phyloP scores from a whole-genome alignment of 2,113 vertebrate species.

The Macroglossus sobrinus region DNA sequence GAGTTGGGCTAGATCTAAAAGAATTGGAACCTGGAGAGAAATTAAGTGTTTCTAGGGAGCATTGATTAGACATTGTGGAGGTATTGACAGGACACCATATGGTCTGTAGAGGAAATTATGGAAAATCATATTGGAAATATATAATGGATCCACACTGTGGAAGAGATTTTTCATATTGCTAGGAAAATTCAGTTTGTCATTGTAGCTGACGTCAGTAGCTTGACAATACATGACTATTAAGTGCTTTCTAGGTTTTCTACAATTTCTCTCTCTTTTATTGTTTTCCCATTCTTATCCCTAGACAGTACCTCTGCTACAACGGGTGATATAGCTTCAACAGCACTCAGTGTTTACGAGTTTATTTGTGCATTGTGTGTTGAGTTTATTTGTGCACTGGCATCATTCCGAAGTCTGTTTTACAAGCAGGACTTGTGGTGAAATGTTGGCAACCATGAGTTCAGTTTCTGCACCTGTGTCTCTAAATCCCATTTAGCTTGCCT shows the following conservation, averaged over 20 bases:
- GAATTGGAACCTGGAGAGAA: neutral
- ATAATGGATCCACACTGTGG: neutral
- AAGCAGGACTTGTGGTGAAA: neutral
- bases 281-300: neutral
- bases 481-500: neutral
- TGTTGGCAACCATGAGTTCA: neutral
- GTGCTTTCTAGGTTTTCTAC: neutral
- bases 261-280: neutral
- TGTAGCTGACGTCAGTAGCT: neutral
- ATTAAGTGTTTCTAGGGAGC: neutral
- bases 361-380: neutral
- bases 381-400: neutral
- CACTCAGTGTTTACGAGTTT: neutral
- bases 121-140: neutral
- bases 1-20: neutral
- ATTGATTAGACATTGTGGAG: neutral
- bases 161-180: neutral
- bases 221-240: neutral
- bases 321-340: neutral
- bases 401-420: neutral
- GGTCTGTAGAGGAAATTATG: neutral
- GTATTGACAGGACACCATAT: neutral
- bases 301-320: neutral
- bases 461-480: neutral
- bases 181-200: conserved; percentile 27